Base-by-base conservation (phyloP, 2,888 invertebrate species). In the Dicyrtomina minuta region DNA sequence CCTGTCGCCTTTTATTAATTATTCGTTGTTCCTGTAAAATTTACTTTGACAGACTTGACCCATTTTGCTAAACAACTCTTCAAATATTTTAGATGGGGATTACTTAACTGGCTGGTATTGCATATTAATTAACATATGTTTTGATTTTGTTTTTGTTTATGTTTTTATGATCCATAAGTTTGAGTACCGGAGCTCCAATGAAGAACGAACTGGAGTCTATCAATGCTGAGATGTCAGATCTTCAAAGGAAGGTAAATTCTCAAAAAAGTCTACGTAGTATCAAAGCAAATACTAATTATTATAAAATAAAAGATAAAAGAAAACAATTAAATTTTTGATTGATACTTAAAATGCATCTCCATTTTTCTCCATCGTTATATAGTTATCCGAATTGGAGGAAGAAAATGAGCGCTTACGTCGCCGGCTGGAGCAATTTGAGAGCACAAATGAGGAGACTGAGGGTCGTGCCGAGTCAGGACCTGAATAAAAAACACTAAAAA, bases 191-290 rank as follows among this genome's bases (percentile, higher is more conserved):
- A 10, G 74, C 72, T 17, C 74, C 75, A 2, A 70, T 82, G 82
- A 87, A 80, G 68, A 80, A 80, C 46, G 82, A 89, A 79, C 78
- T 89, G 41, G 87, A 87, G 55, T 86, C 86, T 51, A 85, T 87
- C 1, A 84, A 85, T 77, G 83, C 84, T 26, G 85, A 86, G 69
- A 86, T 89, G 72, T 83, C 85, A 10, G 86, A 87, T 78, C 79
- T 90, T 6, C 73, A 73, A 43, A 20, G 62, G 46, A 74, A 74
- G 72, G 77, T 75, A 62, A 44, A 17, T 13, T 53, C 51, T 13
- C 43, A 10, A 41, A 41, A 41, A 41, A 41, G 8, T 41, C 43
- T 41, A 41, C 43, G 8, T 10, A 13, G 10, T 17, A n/a, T 51
- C 8, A 8, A n/a, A 13, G 17, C 51, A 51, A 13, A 51, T 55